phyloP scores from a whole-genome alignment of 2,113 vertebrate genomes.

The Myxocyprinus asiaticus region DNA sequence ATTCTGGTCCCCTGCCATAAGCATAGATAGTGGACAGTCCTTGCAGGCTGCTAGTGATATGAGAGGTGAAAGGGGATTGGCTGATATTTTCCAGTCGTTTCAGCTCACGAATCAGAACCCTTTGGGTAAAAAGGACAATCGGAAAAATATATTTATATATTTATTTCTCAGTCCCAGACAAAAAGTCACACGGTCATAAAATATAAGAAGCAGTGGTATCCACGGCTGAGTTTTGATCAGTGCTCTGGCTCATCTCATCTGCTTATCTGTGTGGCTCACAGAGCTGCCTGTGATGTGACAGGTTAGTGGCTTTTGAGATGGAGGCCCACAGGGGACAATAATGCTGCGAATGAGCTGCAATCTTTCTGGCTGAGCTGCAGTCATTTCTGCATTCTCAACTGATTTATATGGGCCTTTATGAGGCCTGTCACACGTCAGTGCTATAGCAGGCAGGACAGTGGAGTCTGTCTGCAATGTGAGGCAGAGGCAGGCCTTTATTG shows the following conservation, averaged over 20 bases:
- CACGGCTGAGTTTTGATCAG: conserved; percentile 40
- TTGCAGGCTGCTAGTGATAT: conserved; percentile 81
- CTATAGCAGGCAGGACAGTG: conserved; percentile 34
- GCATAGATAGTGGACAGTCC: conserved; percentile 81
- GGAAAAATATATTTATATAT: background rate
- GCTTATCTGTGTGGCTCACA: conserved; percentile 37
- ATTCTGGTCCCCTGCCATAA: conserved; percentile 71
- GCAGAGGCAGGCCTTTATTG: conserved; percentile 55
- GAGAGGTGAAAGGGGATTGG: conserved; percentile 82
- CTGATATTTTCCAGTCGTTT: conserved; percentile 83
- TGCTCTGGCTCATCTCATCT: conserved; percentile 48
- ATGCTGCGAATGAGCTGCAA: conserved; percentile 23
- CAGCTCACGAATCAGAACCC: conserved; percentile 80
- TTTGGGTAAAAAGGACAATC: conserved; percentile 51
- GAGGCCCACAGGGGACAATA: conserved; percentile 49
- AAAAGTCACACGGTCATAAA: conserved; percentile 20
- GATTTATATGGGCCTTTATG: conserved; percentile 56
- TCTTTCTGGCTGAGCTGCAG: conserved; percentile 43
- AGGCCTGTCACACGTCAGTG: conserved; percentile 37
- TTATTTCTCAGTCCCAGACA: background rate
- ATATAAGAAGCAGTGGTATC: conserved; percentile 27
- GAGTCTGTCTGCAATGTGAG: conserved; percentile 43
- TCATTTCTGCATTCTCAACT: conserved; percentile 45
- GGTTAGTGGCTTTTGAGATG: conserved; percentile 53
- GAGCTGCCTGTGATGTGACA: conserved; percentile 45